A percentile compares a stretch with the other conserved stretches of the same genome.
Conservation (phyloP, 2,888 invertebrate species). For the Saturnia japonica region DNA sequence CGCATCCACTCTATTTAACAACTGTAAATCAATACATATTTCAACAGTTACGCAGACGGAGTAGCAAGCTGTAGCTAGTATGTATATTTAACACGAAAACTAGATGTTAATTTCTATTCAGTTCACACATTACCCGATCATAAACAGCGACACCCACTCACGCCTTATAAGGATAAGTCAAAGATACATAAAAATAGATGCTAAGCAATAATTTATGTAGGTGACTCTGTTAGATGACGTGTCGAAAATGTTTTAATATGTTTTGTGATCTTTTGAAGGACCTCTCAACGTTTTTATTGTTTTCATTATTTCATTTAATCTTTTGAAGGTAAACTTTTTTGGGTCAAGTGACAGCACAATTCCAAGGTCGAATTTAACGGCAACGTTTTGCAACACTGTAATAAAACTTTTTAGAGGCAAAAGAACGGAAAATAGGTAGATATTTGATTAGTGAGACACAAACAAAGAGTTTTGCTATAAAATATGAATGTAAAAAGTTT, state of each 20-base stretch:
- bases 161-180: neutral
- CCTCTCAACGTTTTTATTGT: neutral
- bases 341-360: no score
- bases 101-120: constrained; percentile 3
- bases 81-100: neutral
- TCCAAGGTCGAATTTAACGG: no score
- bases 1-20: neutral
- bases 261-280: neutral
- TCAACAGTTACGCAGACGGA: neutral
- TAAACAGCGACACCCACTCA: neutral
- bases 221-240: neutral
- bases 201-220: neutral
- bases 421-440: no score
- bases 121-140: constrained; percentile 1
- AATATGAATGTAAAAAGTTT: no score
- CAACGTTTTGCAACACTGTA: no score
- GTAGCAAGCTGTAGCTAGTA: neutral
- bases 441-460: no score
- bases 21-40: neutral
- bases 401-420: no score
- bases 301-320: neutral
- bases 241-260: neutral
- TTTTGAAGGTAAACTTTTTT: no score
- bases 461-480: no score
- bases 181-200: neutral